Evolutionary conservation across 1,140 invertebrate genomes (phyloP), one percentile per base, ranked within the genome.

Genomic region (Drusus annulatus): DNA sequence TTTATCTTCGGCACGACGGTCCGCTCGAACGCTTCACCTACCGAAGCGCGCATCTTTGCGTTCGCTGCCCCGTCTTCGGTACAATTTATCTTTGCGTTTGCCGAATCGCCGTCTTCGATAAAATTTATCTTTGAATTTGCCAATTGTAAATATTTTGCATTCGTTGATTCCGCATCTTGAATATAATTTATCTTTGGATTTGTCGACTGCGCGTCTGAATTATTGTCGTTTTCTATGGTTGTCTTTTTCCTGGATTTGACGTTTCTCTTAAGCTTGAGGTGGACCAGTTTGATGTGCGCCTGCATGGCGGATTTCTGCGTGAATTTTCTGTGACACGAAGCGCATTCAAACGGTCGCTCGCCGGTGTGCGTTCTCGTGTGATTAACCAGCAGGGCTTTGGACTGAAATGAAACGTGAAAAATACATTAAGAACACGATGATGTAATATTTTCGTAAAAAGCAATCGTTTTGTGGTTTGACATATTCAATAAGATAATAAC

Each of bases 291-390:
- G 65, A 87, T 81, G 84, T 89, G 88, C 6, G 88, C 88, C 6
- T 84, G 71, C 85, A 88, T 85, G 15, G 88, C 86, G 15, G 87
- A 88, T 16, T 86, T 84, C 80, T 89, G 88, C 7, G 86, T 85
- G 85, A 89, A 89, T 31, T 82, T 80, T 5, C 86, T 82, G 0
- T 89, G 89, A 85, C 91, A 92, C 68, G 89, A 85, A 5, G 85
- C 84, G 82, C 91, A 92, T 63, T 87, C 86, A 84, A 89, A 91
- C 6, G 91, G 91, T 78, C 90, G 88, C 84, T 92, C 89, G 82
- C 92, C 92, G 1, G 92, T 93, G 84, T 93, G 92, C 0, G 90
- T 91, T 23, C 92, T 86, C 85, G 92, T 90, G 84, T 93, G 92
- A 78, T 92, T 92, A 58, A 87, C 88, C 76, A 92, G 86, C 36